These are phyloP conservation scores for Temnothorax unifasciatus DNA, from an alignment of 2,888 invertebrate species.

Conservation along the genomic window DNA sequence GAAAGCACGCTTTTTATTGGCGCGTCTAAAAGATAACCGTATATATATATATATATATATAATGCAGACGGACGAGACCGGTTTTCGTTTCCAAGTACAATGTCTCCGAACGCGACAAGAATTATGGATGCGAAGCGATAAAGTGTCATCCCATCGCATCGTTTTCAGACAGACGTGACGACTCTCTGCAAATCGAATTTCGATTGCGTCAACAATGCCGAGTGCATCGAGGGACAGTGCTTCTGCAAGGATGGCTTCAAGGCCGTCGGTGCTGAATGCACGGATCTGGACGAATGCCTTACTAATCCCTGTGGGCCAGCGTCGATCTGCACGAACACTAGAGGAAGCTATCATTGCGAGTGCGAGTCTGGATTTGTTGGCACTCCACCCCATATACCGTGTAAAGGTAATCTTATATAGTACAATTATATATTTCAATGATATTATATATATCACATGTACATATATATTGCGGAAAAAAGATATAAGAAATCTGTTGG, in stretches of 20 bases:
- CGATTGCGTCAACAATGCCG: constrained; percentile 96
- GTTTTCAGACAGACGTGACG: constrained; percentile 92
- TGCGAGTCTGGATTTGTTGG: constrained; percentile 94
- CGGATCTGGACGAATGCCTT: constrained; percentile 94
- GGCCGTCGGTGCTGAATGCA: constrained; percentile 92
- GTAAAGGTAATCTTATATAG: constrained; percentile 88
- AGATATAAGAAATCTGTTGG: neutral
- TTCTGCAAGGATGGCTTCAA: constrained; percentile 96
- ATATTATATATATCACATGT: neutral
- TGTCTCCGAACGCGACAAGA: neutral
- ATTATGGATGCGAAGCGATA: neutral
- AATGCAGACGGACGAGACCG: neutral
- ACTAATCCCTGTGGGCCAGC: constrained; percentile 91
- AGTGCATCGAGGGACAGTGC: constrained; percentile 95
- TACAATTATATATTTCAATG: constrained; percentile 1
- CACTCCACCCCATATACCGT: constrained; percentile 92
- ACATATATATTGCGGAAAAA: neutral
- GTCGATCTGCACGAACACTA: constrained; percentile 92
- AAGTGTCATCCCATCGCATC: neutral
- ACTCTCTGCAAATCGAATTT: constrained; percentile 95
- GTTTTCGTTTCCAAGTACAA: constrained; percentile 27
- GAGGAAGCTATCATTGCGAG: constrained; percentile 93
- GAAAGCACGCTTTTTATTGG: constrained; percentile 30
- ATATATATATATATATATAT: neutral
- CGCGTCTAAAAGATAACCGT: neutral